These are phyloP conservation scores for Diglossa cyanea DNA, from an alignment of 2,797 vertebrate species.

Conservation along the genomic window DNA sequence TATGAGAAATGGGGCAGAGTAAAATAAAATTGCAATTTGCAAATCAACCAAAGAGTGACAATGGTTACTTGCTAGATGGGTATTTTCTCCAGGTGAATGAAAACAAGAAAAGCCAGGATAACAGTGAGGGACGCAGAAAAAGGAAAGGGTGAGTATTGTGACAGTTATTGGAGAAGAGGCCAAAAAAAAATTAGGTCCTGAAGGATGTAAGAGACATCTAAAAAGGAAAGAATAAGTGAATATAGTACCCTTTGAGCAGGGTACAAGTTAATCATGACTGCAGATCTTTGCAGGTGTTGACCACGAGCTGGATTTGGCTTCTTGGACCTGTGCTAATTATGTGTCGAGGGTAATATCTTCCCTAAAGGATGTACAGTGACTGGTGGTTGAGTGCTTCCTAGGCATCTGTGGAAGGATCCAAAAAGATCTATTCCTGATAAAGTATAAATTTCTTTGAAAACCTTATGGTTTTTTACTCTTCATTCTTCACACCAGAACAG, in stretches of 20 bases:
- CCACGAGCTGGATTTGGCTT: neutral
- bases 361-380: neutral
- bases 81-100: neutral
- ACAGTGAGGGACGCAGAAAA: neutral
- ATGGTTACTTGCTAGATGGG: neutral
- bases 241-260: neutral
- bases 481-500: neutral
- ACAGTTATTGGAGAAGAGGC: neutral
- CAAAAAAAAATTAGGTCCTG: neutral
- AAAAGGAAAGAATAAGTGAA: neutral
- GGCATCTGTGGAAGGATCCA: neutral
- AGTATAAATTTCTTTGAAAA: neutral
- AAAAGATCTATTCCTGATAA: neutral
- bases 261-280: neutral
- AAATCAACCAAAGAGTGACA: neutral
- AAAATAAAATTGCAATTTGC: neutral
- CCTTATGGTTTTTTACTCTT: neutral
- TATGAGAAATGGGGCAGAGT: neutral
- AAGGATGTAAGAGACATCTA: neutral
- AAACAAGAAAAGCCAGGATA: neutral
- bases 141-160: neutral
- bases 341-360: neutral
- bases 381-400: fast-evolving
- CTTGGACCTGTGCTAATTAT: neutral
- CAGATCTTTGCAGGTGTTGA: neutral